These are phyloP conservation scores for Pagrus major DNA, from an alignment of 2,113 vertebrate species.

Conservation along the genomic window DNA sequence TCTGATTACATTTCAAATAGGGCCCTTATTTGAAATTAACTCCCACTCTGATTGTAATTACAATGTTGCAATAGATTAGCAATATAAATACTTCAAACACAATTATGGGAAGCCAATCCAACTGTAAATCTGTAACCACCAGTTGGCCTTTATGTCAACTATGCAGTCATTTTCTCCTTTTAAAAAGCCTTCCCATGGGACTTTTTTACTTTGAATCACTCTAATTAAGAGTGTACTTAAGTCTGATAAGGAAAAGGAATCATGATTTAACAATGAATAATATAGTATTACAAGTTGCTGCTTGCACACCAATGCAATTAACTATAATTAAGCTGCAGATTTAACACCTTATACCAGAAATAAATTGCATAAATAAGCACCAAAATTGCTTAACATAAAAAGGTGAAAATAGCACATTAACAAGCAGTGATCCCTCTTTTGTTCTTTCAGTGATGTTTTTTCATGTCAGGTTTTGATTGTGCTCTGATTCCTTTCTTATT, in stretches of 20 bases:
- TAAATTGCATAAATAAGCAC: not conserved
- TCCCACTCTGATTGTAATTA: slow-evolving; percentile 59
- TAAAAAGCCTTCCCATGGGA: too few species aligned
- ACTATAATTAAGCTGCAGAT: not conserved
- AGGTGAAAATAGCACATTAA: too few species aligned
- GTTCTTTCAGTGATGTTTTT: too few species aligned
- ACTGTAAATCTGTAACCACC: slow-evolving; percentile 7
- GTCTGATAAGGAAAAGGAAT: too few species aligned
- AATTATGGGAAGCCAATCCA: slow-evolving; percentile 36
- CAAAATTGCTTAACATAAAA: too few species aligned
- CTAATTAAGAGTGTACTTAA: too few species aligned
- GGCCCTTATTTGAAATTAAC: slow-evolving; percentile 36
- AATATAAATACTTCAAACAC: slow-evolving; percentile 45
- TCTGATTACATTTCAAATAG: slow-evolving; percentile 43
- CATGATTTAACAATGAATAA: not conserved
- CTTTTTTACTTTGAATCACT: too few species aligned
- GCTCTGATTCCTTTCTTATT: too few species aligned
- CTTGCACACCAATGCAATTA: not conserved
- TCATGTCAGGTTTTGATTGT: too few species aligned
- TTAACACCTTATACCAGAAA: not conserved
- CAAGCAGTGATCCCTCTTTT: too few species aligned
- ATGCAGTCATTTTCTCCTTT: not conserved
- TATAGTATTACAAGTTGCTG: not conserved
- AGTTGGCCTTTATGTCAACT: slow-evolving; percentile 8
- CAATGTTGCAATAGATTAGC: slow-evolving; percentile 28